Conservation (phyloP, 1,140 invertebrate genomes). For the Neoseiulus cucumeris region DNA sequence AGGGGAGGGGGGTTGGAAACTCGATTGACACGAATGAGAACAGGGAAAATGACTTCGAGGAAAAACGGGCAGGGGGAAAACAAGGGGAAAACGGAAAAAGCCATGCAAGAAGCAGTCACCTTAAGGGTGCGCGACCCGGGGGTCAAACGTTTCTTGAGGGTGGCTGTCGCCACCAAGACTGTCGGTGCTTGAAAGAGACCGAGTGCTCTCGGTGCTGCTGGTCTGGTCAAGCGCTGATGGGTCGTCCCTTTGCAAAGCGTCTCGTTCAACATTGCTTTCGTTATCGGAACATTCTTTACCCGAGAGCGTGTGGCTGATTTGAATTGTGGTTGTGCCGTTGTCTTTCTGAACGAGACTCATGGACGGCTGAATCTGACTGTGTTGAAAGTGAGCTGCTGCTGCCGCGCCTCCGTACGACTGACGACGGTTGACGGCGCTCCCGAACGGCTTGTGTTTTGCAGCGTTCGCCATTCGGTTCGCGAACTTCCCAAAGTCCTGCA, state of each 20-base stretch:
- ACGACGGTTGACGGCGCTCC: neutral
- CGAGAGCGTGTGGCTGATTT: conserved; percentile 1
- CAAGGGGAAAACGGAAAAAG: neutral
- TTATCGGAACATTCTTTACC: neutral
- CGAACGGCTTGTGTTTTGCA: neutral
- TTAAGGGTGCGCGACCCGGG: neutral
- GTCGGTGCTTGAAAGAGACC: neutral
- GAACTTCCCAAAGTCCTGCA: neutral
- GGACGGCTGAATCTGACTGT: neutral
- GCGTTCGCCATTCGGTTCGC: conserved; percentile 4
- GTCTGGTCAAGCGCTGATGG: neutral
- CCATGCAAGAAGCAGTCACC: conserved; percentile 9
- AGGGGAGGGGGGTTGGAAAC: too few relatives aligned
- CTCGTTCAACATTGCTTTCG: neutral
- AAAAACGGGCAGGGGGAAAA: too few relatives aligned
- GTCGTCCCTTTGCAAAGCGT: neutral
- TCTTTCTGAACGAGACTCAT: neutral
- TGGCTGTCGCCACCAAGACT: neutral
- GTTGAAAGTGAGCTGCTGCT: neutral
- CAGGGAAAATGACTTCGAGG: too few relatives aligned
- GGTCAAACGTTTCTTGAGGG: neutral
- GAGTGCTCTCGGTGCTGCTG: neutral
- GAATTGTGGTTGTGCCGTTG: conserved; percentile 4
- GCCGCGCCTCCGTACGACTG: neutral
- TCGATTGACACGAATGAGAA: too few relatives aligned